Conservation (phyloP, 1,140 invertebrate genomes). For the Dendroctonus ponderosae region DNA sequence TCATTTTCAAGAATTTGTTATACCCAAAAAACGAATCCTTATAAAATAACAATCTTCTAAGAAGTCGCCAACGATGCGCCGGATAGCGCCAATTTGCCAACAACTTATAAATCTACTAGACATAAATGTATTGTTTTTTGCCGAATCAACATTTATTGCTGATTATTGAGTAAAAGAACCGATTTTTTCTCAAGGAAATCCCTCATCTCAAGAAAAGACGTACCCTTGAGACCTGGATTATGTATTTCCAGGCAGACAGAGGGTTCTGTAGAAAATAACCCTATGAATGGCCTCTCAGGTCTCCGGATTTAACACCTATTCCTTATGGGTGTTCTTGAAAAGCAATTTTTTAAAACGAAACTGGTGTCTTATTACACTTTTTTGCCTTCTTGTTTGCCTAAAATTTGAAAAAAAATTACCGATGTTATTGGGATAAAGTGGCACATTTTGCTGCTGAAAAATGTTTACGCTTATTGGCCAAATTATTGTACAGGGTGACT, state of each 20-base stretch:
- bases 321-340: too few species aligned
- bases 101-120: neutral
- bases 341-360: too few species aligned
- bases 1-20: neutral
- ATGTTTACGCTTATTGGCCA: too few species aligned
- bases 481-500: too few species aligned
- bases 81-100: neutral
- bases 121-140: neutral
- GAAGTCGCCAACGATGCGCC: neutral
- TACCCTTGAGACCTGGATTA: neutral
- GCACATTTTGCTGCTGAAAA: too few species aligned
- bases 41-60: neutral
- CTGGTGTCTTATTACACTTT: too few species aligned
- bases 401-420: too few species aligned
- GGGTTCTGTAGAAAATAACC: neutral
- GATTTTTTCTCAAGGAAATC: neutral
- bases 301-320: too few species aligned
- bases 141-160: neutral
- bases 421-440: too few species aligned
- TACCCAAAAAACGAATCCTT: neutral
- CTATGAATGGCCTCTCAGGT: too few species aligned
- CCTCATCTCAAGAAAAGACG: neutral
- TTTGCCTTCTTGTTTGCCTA: too few species aligned
- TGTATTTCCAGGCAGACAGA: neutral
- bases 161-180: neutral